These are phyloP conservation scores for Megamerina dolium DNA, from an alignment of 2,888 invertebrate species.

Conservation along the genomic window DNA sequence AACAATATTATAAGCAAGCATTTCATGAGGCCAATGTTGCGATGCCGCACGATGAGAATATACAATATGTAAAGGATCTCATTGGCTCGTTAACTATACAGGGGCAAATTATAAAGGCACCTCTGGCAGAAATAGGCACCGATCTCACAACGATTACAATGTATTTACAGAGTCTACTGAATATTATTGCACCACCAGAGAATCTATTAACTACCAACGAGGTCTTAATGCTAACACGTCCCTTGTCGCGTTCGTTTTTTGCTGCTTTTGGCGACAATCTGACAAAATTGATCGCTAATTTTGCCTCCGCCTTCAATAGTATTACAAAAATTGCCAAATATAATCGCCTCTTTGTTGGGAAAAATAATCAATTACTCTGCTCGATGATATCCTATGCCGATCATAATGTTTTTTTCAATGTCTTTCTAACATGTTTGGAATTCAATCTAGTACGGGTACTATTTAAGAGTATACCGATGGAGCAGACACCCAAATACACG, in stretches of 20 bases:
- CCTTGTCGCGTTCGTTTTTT: conserved; percentile 15
- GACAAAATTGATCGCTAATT: background rate
- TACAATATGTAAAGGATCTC: conserved; percentile 16
- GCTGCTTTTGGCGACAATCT: background rate
- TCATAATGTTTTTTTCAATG: conserved; percentile 18
- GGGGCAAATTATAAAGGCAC: conserved; percentile 27
- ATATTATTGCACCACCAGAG: conserved; percentile 24
- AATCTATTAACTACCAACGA: conserved; percentile 25
- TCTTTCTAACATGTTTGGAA: conserved; percentile 32
- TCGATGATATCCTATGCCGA: conserved; percentile 26
- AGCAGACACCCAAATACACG: too few relatives aligned
- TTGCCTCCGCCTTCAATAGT: conserved; percentile 26
- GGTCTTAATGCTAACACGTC: conserved; percentile 23
- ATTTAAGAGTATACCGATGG: too few relatives aligned
- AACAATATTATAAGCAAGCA: conserved; percentile 28
- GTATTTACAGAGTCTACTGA: conserved; percentile 35
- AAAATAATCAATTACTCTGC: conserved; percentile 28
- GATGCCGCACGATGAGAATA: conserved; percentile 17
- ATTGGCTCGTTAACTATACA: conserved; percentile 25
- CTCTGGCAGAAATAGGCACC: conserved; percentile 20
- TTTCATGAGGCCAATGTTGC: conserved; percentile 31
- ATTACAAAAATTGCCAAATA: conserved; percentile 28
- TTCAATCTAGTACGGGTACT: conserved; percentile 26
- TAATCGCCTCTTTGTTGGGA: conserved; percentile 32
- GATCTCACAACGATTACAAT: conserved; percentile 28